Evolutionary conservation across 2,797 vertebrate species (phyloP), one percentile per base, ranked within the genome.

Genomic region (Esox lucius): DNA sequence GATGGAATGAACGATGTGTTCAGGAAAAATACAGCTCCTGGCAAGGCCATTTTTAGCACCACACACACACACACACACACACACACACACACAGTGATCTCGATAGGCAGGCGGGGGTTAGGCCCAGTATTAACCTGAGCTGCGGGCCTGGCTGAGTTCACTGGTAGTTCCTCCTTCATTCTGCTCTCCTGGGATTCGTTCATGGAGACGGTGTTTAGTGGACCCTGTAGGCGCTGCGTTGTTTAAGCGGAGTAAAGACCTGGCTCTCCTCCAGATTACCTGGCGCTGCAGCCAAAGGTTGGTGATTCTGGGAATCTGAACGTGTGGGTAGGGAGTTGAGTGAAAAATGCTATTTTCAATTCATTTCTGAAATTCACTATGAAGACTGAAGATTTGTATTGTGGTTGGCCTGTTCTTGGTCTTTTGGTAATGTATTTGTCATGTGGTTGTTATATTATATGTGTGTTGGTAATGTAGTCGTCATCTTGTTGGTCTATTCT

Each of bases 201-300:
- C 78, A 80, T 88, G 66, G 86, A 84, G 94, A 90, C 89, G 86
- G 84, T 88, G 87, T 94, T 95, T 93, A 93, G 92, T 85, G 77
- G 91, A 88, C 92, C 93, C 91, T 84, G 56, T 78, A 90, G 93
- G 89, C 90, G 91, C 73, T 77, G 84, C 88, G 88, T 80, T 92
- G 92, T 92, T 93, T 88, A 90, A 93, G 92, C 87, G 87, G 86
- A 89, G 85, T 67, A 84, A 93, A 88, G 80, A 87, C 87, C 87
- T 94, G 92, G 92, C 92, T 77, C 83, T 84, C 89, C 85, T 93
- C 91, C 92, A 93, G 85, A 85, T 83, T 92, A 94, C 93, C 93
- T 94, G 87, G 84, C 87, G 83, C 89, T 91, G 71, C 69, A 79
- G 76, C 75, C 81, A 85, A 61, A 17, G 83, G 84, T 78, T 86